phyloP scores from a whole-genome alignment of 2,888 invertebrate species.

The Molanna angustata region DNA sequence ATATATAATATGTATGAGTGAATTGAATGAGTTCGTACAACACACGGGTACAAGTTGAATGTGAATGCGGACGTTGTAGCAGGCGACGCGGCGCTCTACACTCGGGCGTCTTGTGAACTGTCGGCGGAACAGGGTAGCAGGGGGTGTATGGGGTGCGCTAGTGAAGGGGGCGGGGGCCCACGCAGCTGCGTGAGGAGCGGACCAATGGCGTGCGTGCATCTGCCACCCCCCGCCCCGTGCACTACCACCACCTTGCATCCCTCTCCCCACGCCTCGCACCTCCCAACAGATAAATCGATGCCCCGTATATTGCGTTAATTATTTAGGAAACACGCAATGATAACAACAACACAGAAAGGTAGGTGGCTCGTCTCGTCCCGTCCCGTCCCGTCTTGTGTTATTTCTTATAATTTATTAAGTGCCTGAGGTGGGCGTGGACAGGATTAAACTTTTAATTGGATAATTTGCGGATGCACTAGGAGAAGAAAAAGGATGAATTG shows the following conservation, averaged over 20 bases:
- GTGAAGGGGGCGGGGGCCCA: constrained; percentile 45
- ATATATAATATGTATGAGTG: background rate
- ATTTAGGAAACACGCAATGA: constrained; percentile 60
- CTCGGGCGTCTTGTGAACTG: constrained; percentile 41
- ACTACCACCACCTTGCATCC: constrained; percentile 41
- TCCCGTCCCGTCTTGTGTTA: too few relatives aligned
- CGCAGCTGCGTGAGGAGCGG: constrained; percentile 33
- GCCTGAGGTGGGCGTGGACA: constrained; percentile 23
- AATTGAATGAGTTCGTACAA: too few relatives aligned
- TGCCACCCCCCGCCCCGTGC: constrained; percentile 34
- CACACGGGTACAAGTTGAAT: constrained; percentile 2
- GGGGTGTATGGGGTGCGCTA: constrained; percentile 37
- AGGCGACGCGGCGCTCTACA: constrained; percentile 42
- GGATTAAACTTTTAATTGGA: constrained; percentile 23
- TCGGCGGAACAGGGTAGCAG: constrained; percentile 43
- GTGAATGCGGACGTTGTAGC: constrained; percentile 11
- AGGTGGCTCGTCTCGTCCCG: too few relatives aligned
- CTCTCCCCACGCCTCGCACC: constrained; percentile 45
- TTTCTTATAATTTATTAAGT: constrained; percentile 30
- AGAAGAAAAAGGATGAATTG: too few relatives aligned
- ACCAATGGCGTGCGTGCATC: constrained; percentile 35
- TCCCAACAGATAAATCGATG: constrained; percentile 38
- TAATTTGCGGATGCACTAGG: too few relatives aligned
- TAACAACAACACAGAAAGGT: too few relatives aligned
- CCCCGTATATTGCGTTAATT: constrained; percentile 48